Evolutionary conservation across 2,113 vertebrate genomes (phyloP).

Genomic region (Lanius collurio): DNA sequence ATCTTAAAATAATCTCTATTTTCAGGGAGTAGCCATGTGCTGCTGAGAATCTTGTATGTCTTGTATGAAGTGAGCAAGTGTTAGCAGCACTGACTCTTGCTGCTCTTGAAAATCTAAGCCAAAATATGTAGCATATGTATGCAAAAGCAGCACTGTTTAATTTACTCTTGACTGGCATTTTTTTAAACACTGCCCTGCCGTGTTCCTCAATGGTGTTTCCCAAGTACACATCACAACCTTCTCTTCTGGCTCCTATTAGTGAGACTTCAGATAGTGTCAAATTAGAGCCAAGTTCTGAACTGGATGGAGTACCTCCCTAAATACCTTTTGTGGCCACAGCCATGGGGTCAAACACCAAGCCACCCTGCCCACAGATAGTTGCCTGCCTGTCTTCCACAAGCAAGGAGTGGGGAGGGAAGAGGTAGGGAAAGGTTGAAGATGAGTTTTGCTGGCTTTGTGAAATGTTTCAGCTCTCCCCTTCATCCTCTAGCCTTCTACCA

Average conservation of each 20-base stretch:
- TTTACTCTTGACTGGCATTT: neutral
- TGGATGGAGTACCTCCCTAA: neutral
- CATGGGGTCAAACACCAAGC: neutral
- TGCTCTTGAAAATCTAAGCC: neutral
- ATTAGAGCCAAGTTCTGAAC: neutral
- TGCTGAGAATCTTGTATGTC: neutral
- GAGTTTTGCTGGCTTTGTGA: neutral
- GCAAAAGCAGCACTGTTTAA: neutral
- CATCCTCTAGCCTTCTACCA: neutral
- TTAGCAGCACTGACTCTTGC: neutral
- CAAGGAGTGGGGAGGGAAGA: neutral
- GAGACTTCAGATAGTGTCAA: neutral
- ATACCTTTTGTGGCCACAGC: neutral
- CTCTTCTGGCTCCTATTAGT: neutral
- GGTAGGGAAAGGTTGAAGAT: neutral
- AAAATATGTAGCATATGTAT: neutral
- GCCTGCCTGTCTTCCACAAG: fast-evolving
- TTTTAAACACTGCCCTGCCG: neutral
- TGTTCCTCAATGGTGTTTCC: neutral
- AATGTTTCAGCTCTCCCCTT: neutral
- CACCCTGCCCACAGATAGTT: neutral
- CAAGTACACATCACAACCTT: neutral
- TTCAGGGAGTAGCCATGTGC: neutral
- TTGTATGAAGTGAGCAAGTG: neutral
- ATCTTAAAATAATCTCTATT: neutral